A percentile compares a stretch with the other conserved stretches of the same genome.
Conservation (phyloP, 2,888 invertebrate species). For the Listrodromus nycthemerus region DNA sequence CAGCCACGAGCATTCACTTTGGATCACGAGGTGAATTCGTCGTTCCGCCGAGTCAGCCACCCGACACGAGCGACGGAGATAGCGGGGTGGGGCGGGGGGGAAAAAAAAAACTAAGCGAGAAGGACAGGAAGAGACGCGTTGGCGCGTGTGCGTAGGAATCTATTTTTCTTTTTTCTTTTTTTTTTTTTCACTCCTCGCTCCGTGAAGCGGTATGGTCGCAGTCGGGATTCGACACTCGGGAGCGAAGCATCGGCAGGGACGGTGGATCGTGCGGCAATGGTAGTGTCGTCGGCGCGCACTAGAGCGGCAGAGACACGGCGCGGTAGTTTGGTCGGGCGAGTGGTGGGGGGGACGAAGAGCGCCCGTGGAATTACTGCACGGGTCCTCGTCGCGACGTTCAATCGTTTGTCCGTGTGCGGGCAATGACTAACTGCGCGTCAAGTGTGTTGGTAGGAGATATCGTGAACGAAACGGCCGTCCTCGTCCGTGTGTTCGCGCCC, state of each 20-base stretch:
- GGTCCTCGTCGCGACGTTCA: constrained; percentile 55
- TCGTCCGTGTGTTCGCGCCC: constrained; percentile 65
- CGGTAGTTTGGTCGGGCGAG: background rate
- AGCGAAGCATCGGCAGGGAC: constrained; percentile 19
- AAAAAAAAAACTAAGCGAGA: background rate
- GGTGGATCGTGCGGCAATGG: constrained; percentile 34
- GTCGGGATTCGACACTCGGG: constrained; percentile 49
- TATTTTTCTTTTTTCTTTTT: background rate
- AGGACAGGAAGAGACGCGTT: background rate
- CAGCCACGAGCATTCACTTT: constrained; percentile 20
- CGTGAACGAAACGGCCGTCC: constrained; percentile 55
- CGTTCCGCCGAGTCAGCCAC: constrained; percentile 6
- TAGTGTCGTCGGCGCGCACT: background rate
- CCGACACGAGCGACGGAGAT: constrained; percentile 33
- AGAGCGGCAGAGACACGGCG: background rate
- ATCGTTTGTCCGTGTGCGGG: constrained; percentile 64
- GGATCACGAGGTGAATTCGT: constrained; percentile 57
- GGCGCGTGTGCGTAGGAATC: constrained; percentile 28
- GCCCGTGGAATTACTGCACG: constrained; percentile 48
- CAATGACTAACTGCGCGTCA: constrained; percentile 81
- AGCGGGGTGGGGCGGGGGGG: no score
- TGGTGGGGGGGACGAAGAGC: constrained; percentile 49
- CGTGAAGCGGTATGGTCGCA: constrained; percentile 60
- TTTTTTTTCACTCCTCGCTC: constrained; percentile 1
- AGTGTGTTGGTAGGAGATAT: constrained; percentile 80